phyloP scores from a whole-genome alignment of 2,888 invertebrate species.

The Amblyteles armatorius region DNA sequence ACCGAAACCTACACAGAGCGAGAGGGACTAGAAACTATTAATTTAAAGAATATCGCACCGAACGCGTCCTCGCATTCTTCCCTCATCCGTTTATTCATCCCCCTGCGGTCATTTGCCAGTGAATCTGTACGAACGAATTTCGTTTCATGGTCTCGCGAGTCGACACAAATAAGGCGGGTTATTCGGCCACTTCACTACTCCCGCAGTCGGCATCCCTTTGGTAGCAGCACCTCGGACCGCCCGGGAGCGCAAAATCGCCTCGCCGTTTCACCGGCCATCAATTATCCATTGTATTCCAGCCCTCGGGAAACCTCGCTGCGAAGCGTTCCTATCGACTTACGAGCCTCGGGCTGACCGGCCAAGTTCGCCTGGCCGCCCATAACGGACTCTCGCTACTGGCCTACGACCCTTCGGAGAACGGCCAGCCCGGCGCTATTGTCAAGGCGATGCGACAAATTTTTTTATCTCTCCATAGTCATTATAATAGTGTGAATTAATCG shows the following conservation, averaged over 20 bases:
- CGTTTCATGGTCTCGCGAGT: constrained; percentile 64
- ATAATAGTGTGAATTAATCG: background rate
- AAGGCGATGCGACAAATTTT: constrained; percentile 12
- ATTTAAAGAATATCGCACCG: constrained; percentile 63
- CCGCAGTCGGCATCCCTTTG: constrained; percentile 43
- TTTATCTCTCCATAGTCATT: background rate
- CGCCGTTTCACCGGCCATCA: constrained; percentile 66
- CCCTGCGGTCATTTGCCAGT: constrained; percentile 57
- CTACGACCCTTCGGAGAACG: constrained; percentile 10
- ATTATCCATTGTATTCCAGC: constrained; percentile 71
- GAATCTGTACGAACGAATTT: constrained; percentile 67
- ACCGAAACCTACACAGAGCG: too few species aligned
- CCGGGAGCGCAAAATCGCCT: constrained; percentile 57
- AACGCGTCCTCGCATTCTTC: constrained; percentile 32
- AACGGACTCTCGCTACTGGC: constrained; percentile 51
- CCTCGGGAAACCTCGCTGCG: constrained; percentile 48
- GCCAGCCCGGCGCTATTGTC: constrained; percentile 3
- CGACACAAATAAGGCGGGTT: constrained; percentile 55
- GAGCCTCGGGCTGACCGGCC: constrained; percentile 4
- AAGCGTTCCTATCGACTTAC: constrained; percentile 65
- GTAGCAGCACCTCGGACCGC: constrained; percentile 15
- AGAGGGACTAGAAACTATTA: constrained; percentile 64
- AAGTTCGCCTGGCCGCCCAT: constrained; percentile 51
- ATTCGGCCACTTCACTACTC: constrained; percentile 24
- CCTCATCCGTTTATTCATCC: constrained; percentile 50